These are phyloP conservation scores for Pyrochroa serraticornis DNA, from an alignment of 2,888 invertebrate genomes.

Conservation along the genomic window DNA sequence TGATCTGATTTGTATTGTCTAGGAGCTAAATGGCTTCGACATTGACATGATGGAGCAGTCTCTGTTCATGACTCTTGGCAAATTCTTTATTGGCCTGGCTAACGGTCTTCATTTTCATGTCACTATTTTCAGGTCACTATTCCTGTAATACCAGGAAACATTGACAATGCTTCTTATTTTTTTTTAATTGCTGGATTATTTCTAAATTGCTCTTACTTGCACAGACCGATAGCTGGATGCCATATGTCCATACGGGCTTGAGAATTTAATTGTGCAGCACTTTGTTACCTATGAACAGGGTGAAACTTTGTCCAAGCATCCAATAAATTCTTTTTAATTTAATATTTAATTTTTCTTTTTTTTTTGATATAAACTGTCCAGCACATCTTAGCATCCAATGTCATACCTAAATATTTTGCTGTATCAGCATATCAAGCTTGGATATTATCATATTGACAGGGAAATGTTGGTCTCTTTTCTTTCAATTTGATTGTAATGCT, in stretches of 20 bases:
- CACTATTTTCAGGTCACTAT: slow-evolving; percentile 25
- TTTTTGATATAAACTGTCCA: too few relatives aligned
- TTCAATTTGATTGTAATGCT: too few relatives aligned
- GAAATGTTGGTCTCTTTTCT: too few relatives aligned
- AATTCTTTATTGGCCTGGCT: slow-evolving; percentile 19
- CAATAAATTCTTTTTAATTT: too few relatives aligned
- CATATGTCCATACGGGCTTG: not conserved
- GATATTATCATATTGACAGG: too few relatives aligned
- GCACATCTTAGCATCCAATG: too few relatives aligned
- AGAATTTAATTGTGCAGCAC: not conserved
- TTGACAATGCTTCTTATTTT: not conserved
- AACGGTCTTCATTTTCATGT: slow-evolving; percentile 22
- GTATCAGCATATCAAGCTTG: too few relatives aligned
- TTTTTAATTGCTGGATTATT: not conserved
- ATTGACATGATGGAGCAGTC: slow-evolving; percentile 28
- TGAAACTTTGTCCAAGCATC: too few relatives aligned
- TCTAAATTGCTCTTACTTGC: not conserved
- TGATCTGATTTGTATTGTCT: slow-evolving; percentile 16
- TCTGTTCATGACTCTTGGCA: slow-evolving; percentile 28
- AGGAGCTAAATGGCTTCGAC: slow-evolving; percentile 28
- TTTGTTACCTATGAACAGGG: too few relatives aligned
- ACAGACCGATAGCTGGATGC: not conserved
- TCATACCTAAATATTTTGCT: too few relatives aligned
- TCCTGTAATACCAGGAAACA: slow-evolving; percentile 23
- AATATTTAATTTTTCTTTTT: too few relatives aligned